Evolutionary conservation across 2,888 invertebrate species (phyloP), one percentile per base, ranked within the genome.

Genomic region (Acleris laterana): DNA sequence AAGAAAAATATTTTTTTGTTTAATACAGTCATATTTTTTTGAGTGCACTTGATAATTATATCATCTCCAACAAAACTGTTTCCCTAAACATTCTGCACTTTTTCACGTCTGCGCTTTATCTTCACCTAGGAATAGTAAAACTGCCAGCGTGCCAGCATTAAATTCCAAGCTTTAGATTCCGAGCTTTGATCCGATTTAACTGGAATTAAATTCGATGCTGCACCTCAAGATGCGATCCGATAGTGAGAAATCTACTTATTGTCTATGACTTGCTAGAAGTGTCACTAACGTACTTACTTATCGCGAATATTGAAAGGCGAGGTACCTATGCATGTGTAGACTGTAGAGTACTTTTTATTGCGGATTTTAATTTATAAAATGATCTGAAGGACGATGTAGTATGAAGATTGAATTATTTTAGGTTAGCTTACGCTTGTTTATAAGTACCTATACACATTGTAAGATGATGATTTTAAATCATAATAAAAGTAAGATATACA

Each of bases 231-330:
- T 56, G 50, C 46, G 42, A 46, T 11, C 67, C 59, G 72, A 72
- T 73, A 69, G 77, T 75, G 79, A 74, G 76, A 80, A 84, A 81
- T 84, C 78, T 78, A 83, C 84, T 85, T 85, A 84, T 81, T 77
- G 67, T 72, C 70, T 72, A 72, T 76, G 77, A 80, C 77, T 72
- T 74, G 71, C 68, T 68, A 68, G 71, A 77, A 76, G 77, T 81
- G 79, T 77, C 77, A 70, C 76, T 82, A 81, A 83, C 82, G 38
- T 13, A 11, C 1, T 9, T 32, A 32, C 38, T 38, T 38, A 38
- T 38, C 4, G 38, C 13, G 38, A 38, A 52, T 52, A 17, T n/a
- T 52, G n/a, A 3, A 28, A 17, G 19, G 17, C 49, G 19, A 19
- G 9, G 17, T 32, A 25, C n/a, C n/a, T n/a, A n/a, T n/a, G n/a